Conservation (phyloP, 2,888 invertebrate genomes). For the Eremobia ochroleuca region DNA sequence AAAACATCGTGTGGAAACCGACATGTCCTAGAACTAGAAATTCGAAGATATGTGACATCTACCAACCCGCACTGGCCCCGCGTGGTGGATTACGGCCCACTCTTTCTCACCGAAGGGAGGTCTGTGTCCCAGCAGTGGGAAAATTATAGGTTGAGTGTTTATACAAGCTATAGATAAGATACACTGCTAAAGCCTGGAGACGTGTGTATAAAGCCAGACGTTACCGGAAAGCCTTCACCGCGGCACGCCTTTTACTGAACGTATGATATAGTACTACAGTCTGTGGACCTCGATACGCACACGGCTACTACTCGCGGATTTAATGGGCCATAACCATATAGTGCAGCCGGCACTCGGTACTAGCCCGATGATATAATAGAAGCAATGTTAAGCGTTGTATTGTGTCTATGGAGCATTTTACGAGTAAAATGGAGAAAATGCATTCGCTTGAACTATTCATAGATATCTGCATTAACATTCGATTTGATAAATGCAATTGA, state of each 20-base stretch:
- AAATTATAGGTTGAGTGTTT: background rate
- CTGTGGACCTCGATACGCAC: constrained; percentile 21
- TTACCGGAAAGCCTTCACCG: constrained; percentile 1
- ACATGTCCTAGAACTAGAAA: background rate
- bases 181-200: background rate
- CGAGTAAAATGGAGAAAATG: constrained; percentile 5
- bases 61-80: background rate
- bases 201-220: constrained; percentile 2
- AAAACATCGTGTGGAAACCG: background rate
- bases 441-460: background rate
- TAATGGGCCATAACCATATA: constrained; percentile 49
- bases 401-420: background rate
- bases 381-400: background rate
- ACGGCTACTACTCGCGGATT: constrained; percentile 28
- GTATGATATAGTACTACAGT: constrained; percentile 5
- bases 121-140: background rate
- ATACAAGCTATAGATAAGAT: background rate
- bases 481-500: background rate
- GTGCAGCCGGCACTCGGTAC: constrained; percentile 23
- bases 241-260: constrained; percentile 7
- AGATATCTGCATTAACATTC: background rate
- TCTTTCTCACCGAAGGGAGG: background rate
- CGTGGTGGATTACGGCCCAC: background rate
- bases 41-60: background rate
- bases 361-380: constrained; percentile 25